Base-by-base conservation (phyloP, 2,888 invertebrate genomes). In the Heliothis peltigera region DNA sequence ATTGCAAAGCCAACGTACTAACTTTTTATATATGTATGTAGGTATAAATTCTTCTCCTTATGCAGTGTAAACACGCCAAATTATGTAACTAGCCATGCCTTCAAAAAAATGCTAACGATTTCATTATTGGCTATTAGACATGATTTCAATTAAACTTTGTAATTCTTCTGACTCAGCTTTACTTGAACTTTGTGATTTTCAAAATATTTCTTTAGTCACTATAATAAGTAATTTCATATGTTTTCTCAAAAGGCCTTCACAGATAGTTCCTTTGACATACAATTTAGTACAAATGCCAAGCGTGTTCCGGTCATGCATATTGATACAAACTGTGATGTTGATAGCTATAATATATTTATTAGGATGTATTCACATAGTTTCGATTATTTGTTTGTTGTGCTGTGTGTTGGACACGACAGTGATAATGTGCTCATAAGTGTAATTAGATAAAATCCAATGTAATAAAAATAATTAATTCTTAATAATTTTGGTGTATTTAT, bases 381-480 rank as follows among this genome's bases (percentile, higher is more conserved):
- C 53, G 57, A 58, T 70, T 72, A 83, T 84, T 80, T 81, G 77
- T 84, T 84, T 83, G 80, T 83, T 76, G 70, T 85, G 76, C 77
- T 87, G 87, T 86, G 89, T 87, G 87, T 86, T 49, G 65, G 57
- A 80, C 87, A 87, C 89, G 85, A 90, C 88, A 86, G 91, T 92
- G 91, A 92, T 92, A 90, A 86, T 90, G 88, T 91, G 91, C 92
- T 92, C 92, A 92, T 89, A 89, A 85, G 83, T 83, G 86, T 87
- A 63, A 83, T 83, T 84, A 88, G 88, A 85, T 66, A 49, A 63
- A 63, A 65, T 60, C 46, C 70, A 66, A 64, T 61, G 58, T 63
- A 77, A 70, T 78, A 70, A 70, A 39, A 74, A 62, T 62, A 62
- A 70, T 60, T 70, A 67, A n/a, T n/a, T 77, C 21, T 60, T 59